Conservation (phyloP, 2,113 vertebrate genomes). For the Phrynocephalus versicolor region DNA sequence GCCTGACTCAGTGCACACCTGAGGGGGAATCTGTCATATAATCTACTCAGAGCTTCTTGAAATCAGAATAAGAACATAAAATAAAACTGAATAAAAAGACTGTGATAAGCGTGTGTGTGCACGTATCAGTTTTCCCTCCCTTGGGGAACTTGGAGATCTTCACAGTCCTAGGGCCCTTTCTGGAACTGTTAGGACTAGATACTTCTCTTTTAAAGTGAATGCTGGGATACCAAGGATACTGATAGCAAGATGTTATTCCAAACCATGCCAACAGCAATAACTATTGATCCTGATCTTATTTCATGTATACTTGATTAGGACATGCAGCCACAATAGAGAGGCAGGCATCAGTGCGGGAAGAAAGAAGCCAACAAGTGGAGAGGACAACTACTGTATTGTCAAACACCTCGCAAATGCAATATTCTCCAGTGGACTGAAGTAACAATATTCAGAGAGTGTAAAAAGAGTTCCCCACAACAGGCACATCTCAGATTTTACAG, state of each 20-base stretch:
- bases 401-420: neutral
- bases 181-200: neutral
- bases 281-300: neutral
- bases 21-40: too few species aligned
- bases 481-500: neutral
- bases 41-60: neutral
- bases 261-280: neutral
- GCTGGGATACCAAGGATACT: neutral
- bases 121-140: neutral
- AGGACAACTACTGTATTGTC: neutral
- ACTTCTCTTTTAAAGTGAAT: neutral
- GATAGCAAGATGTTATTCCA: neutral
- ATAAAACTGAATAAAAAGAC: neutral
- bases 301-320: neutral
- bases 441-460: constrained; percentile 9
- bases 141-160: too few species aligned
- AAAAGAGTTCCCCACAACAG: neutral
- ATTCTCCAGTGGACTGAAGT: neutral
- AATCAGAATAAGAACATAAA: neutral
- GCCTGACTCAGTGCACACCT: too few species aligned
- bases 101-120: too few species aligned
- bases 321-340: neutral
- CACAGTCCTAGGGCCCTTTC: neutral
- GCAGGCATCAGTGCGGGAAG: neutral
- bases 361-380: too few species aligned